Conservation (phyloP, 2,797 vertebrate genomes). For the Tinamus major region DNA sequence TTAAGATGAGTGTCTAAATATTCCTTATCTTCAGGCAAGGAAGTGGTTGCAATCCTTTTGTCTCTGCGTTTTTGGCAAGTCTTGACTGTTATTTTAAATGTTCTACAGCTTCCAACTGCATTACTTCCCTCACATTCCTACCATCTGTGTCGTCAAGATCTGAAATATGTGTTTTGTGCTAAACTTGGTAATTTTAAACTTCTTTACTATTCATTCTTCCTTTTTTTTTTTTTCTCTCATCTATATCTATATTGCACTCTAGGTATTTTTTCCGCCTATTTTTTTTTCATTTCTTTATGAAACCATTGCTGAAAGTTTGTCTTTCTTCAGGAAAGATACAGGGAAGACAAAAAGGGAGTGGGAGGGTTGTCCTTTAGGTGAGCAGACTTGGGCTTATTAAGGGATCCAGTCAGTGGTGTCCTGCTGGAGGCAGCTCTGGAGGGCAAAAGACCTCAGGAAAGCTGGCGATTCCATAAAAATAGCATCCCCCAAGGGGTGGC, state of each 20-base stretch:
- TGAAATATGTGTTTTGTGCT: slow-evolving; percentile 22
- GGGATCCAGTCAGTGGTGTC: background rate
- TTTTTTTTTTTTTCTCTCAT: background rate
- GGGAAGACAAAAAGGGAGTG: background rate
- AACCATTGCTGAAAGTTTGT: background rate
- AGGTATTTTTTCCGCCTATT: background rate
- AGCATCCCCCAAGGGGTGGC: background rate
- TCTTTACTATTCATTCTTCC: slow-evolving; percentile 1
- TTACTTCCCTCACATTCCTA: background rate
- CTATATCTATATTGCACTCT: background rate
- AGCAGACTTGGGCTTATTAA: background rate
- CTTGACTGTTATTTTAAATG: background rate
- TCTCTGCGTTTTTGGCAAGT: slow-evolving; percentile 38
- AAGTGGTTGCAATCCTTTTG: slow-evolving; percentile 12
- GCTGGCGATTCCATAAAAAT: background rate
- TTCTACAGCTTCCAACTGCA: background rate
- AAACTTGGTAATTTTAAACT: slow-evolving; percentile 4
- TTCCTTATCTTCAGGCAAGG: slow-evolving; percentile 44
- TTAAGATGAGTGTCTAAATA: background rate
- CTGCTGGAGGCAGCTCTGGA: background rate
- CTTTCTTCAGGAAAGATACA: background rate
- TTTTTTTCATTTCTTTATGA: background rate
- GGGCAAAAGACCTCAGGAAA: background rate
- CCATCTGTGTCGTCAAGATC: slow-evolving; percentile 35
- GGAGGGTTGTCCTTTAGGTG: background rate